Base-by-base conservation (phyloP, 1,140 invertebrate species). In the Brachionus angularis region DNA sequence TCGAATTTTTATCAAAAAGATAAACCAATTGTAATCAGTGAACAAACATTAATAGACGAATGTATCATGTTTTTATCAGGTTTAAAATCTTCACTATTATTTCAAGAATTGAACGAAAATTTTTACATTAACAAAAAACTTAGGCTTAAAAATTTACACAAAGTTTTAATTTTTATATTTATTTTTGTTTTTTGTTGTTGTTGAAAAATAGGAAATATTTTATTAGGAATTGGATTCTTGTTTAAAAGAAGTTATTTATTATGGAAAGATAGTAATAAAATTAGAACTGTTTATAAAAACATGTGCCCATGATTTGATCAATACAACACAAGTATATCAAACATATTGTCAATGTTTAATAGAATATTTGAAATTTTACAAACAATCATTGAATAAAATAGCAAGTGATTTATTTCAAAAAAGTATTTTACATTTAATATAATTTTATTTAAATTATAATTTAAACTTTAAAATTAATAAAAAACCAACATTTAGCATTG, bases 1-100 rank as follows among this genome's bases (percentile, higher is more conserved):
- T 36, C 21, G n/a, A 58, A 58, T 33, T 58, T 39, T 23, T 58
- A 42, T 14, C 53, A 58, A 58, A 58, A 58, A 39, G 53, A 58
- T 23, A 58, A 58, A 39, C 53, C 34, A 23, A 58, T 58, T 14
- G 25, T 18, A 39, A 58, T 58, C 10, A 39, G 33, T 3, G 53
- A 58, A 21, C 33, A 58, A 16, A 14, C 36, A 18, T 25, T 58
- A 12, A 58, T 58, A 16, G 25, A 58, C 36, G 53, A 58, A 58
- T 58, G 53, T 36, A 18, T 58, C 4, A 39, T 33, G 18, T 39
- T 58, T 10, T n/a, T 58, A 16, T 39, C 33, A 12, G 53, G 53
- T 2, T 21, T 58, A 12, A 58, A 58, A 39, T 39, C 34, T 8
- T 39, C 21, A 14, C 27, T 58, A 7, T 39, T 58, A 21, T 58